Evolutionary conservation across 2,113 vertebrate species (phyloP).

Genomic region (Neotoma lepida): DNA sequence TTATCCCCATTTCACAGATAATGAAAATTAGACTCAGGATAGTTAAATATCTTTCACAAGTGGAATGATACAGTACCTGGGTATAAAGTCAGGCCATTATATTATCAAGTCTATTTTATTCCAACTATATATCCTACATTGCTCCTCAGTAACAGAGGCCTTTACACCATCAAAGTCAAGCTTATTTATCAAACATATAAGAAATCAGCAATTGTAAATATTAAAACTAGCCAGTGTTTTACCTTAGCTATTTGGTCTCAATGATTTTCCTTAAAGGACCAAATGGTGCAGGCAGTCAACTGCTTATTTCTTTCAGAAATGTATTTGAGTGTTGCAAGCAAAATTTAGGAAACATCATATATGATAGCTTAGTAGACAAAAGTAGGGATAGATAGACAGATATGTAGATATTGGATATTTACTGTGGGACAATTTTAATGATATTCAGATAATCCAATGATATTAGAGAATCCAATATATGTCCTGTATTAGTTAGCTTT

Average conservation of each 20-base stretch:
- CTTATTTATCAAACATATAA: neutral
- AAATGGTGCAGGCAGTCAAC: neutral
- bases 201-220: slow-evolving; percentile 5
- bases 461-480: slow-evolving; percentile 28
- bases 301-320: slow-evolving; percentile 14
- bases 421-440: neutral
- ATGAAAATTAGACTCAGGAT: slow-evolving; percentile 36
- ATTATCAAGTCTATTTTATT: neutral
- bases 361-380: neutral
- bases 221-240: neutral
- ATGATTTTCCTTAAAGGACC: slow-evolving; percentile 6
- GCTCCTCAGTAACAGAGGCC: neutral
- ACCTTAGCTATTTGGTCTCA: neutral
- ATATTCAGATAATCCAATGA: neutral
- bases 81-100: neutral
- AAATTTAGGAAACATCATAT: neutral
- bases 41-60: neutral
- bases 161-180: neutral
- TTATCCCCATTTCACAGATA: slow-evolving; percentile 20
- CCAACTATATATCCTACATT: neutral
- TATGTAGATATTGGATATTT: neutral
- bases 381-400: neutral
- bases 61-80: neutral
- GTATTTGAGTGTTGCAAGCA: neutral
- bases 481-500: neutral